phyloP scores from a whole-genome alignment of 2,113 vertebrate genomes.

The Vicugna pacos region DNA sequence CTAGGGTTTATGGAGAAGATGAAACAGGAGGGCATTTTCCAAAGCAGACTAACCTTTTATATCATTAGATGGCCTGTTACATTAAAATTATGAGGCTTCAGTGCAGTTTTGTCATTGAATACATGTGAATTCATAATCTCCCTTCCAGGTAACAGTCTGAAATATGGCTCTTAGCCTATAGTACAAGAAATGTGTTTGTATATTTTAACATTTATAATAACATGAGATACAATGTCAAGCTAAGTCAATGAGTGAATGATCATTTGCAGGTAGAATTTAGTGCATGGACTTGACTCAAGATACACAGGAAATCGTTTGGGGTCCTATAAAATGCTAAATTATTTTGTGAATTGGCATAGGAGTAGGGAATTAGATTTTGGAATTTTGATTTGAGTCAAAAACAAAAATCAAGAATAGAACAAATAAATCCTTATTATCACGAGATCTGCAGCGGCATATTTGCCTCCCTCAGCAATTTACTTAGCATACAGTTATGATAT shows the following conservation, averaged over 20 bases:
- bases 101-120: not conserved
- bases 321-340: slow-evolving; percentile 12
- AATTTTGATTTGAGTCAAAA: not conserved
- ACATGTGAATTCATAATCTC: not conserved
- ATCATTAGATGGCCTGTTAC: not conserved
- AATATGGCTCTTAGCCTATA: not conserved
- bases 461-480: not conserved
- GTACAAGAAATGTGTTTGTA: not conserved
- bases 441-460: not conserved
- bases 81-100: not conserved
- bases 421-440: not conserved
- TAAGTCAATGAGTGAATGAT: not conserved
- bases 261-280: slow-evolving; percentile 38
- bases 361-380: not conserved
- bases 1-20: not conserved
- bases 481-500: not conserved
- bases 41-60: not conserved
- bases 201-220: not conserved
- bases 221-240: not conserved
- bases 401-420: not conserved
- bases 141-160: not conserved
- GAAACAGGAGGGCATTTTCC: not conserved
- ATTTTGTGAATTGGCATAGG: not conserved
- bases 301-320: not conserved
- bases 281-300: not conserved